Conservation (phyloP, 1,140 invertebrate genomes). For the Drosophila arawakana region DNA sequence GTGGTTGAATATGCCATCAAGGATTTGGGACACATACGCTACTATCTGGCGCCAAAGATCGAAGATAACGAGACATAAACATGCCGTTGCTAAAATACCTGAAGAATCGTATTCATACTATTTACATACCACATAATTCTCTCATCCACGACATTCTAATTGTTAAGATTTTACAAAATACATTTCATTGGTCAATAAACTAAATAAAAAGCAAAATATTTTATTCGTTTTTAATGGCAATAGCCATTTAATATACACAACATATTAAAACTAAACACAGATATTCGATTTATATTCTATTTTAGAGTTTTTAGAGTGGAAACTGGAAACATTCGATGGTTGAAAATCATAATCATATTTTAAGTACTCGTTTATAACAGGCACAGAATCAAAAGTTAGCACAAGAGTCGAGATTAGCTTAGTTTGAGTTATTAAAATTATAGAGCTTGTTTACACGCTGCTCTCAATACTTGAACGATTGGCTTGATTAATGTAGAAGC, state of each 20-base stretch:
- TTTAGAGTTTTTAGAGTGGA: not conserved
- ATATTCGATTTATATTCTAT: constrained; percentile 7
- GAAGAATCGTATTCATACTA: constrained; percentile 34
- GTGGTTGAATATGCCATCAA: constrained; percentile 99
- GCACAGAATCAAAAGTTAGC: constrained; percentile 49
- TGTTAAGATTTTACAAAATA: constrained; percentile 53
- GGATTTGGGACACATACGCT: constrained; percentile 97
- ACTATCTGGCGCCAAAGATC: constrained; percentile 99
- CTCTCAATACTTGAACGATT: constrained; percentile 72
- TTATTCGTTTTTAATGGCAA: constrained; percentile 47
- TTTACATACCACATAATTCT: constrained; percentile 50
- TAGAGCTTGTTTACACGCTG: constrained; percentile 59
- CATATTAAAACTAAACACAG: constrained; percentile 49
- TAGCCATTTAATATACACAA: constrained; percentile 59
- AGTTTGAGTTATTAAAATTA: constrained; percentile 43
- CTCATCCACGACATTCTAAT: constrained; percentile 50
- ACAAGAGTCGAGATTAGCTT: constrained; percentile 44
- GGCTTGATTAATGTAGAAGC: constrained; percentile 62
- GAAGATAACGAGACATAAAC: constrained; percentile 89
- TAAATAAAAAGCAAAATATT: constrained; percentile 21
- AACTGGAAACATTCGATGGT: not conserved
- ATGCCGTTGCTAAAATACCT: not conserved
- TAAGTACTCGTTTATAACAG: constrained; percentile 35
- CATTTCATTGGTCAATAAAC: constrained; percentile 60
- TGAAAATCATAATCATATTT: not conserved